Conservation (phyloP, 2,888 invertebrate genomes). For the Scaptomyza cyrtandrae region DNA sequence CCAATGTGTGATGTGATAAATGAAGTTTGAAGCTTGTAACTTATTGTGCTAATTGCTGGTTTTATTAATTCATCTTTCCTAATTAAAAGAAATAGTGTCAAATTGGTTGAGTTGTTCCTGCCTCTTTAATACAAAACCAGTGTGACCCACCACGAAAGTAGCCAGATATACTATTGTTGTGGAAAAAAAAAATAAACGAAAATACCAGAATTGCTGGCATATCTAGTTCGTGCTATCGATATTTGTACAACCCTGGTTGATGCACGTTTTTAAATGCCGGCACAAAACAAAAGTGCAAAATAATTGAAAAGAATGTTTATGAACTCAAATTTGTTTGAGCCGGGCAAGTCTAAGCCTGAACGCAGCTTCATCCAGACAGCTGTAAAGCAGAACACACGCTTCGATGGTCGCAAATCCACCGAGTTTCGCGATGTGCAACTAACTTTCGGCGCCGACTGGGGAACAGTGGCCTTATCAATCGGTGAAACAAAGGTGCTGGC, state of each 20-base stretch:
- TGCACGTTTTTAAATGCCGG: slow-evolving; percentile 60
- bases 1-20: slow-evolving; percentile 13
- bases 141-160: neutral
- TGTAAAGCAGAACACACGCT: slow-evolving; percentile 84
- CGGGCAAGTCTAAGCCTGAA: slow-evolving; percentile 65
- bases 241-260: slow-evolving; percentile 20
- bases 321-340: slow-evolving; percentile 66
- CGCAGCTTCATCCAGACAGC: slow-evolving; percentile 59
- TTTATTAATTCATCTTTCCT: slow-evolving; percentile 75
- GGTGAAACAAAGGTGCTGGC: slow-evolving; percentile 94
- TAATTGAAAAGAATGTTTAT: slow-evolving; percentile 51
- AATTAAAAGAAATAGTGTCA: slow-evolving; percentile 50
- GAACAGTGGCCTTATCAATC: slow-evolving; percentile 90
- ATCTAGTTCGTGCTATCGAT: slow-evolving; percentile 5
- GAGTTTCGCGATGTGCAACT: slow-evolving; percentile 90
- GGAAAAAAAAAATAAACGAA: neutral
- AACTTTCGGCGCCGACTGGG: slow-evolving; percentile 93
- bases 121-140: neutral
- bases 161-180: neutral
- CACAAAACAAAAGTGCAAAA: slow-evolving; percentile 31
- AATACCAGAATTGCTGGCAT: neutral
- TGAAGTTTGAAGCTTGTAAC: neutral
- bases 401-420: slow-evolving; percentile 91
- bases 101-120: neutral
- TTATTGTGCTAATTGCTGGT: slow-evolving; percentile 45